These are phyloP conservation scores for Popillia japonica DNA, from an alignment of 1,140 invertebrate genomes.

Conservation along the genomic window DNA sequence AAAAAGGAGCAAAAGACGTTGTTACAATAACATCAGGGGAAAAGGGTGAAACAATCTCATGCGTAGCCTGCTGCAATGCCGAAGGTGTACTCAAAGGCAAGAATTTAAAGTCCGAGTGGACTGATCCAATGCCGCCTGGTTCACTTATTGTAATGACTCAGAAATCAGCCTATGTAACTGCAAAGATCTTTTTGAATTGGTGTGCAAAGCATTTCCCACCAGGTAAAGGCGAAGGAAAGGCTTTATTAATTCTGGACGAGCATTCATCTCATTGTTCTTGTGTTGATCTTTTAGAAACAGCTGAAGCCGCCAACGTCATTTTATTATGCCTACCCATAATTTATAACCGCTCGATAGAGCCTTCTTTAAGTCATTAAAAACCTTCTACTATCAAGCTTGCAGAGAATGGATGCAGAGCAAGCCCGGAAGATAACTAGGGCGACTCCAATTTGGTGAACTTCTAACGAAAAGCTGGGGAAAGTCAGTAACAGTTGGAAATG, in stretches of 20 bases:
- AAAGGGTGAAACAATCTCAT: slow-evolving; percentile 48
- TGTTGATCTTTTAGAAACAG: slow-evolving; percentile 37
- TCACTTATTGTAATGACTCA: no score
- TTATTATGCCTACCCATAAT: slow-evolving; percentile 37
- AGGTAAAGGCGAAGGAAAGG: slow-evolving; percentile 36
- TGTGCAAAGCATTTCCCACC: slow-evolving; percentile 9
- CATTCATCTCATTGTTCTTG: slow-evolving; percentile 41
- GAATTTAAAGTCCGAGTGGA: no score
- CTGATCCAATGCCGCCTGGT: no score
- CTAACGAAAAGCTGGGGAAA: slow-evolving; percentile 41
- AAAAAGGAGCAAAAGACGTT: slow-evolving; percentile 40
- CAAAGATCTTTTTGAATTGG: no score
- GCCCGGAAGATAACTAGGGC: slow-evolving; percentile 32
- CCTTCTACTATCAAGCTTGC: slow-evolving; percentile 40
- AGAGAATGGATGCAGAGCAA: slow-evolving; percentile 40
- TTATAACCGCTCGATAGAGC: slow-evolving; percentile 27
- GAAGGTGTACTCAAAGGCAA: slow-evolving; percentile 9
- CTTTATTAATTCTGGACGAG: slow-evolving; percentile 37
- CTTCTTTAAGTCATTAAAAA: slow-evolving; percentile 34
- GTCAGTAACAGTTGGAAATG: slow-evolving; percentile 30
- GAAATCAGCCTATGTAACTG: no score
- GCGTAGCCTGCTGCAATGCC: slow-evolving; percentile 48
- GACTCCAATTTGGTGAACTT: slow-evolving; percentile 41
- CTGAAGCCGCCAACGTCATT: slow-evolving; percentile 43
- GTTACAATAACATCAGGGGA: slow-evolving; percentile 46